These are phyloP conservation scores for Sapayoa aenigma DNA, from an alignment of 2,113 vertebrate species.

Conservation along the genomic window DNA sequence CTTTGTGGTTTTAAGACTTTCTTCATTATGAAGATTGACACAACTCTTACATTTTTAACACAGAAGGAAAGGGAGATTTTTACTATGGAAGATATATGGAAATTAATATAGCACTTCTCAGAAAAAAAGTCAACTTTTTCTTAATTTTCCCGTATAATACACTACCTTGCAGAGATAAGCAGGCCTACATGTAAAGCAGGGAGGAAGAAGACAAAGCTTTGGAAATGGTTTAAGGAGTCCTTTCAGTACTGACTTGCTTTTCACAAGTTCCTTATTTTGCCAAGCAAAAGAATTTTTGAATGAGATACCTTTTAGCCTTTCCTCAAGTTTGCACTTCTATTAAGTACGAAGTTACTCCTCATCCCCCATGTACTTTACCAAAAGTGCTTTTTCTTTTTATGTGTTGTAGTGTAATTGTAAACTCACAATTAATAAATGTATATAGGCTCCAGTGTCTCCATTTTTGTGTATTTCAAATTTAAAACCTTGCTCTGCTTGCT, in stretches of 20 bases:
- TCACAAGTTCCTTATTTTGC: conserved; percentile 18
- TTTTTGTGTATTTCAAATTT: background rate
- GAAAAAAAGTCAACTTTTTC: background rate
- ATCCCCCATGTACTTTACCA: background rate
- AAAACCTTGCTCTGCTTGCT: background rate
- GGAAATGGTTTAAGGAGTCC: background rate
- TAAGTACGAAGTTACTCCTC: background rate
- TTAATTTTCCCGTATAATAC: background rate
- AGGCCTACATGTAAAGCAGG: background rate
- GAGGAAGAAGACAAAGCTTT: background rate
- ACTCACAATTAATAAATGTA: background rate
- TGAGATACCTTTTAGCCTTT: background rate
- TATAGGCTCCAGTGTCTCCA: background rate
- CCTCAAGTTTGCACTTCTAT: background rate
- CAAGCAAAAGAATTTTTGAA: background rate
- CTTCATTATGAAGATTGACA: background rate
- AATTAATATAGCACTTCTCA: conserved; percentile 10
- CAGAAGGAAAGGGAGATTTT: background rate
- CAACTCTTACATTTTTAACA: background rate
- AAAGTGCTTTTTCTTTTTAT: background rate
- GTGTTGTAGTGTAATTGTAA: background rate
- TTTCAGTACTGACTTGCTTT: background rate
- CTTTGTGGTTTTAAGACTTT: background rate
- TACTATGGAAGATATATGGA: background rate
- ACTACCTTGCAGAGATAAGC: background rate